A percentile compares a stretch with the other conserved stretches of the same genome.
Evolutionary conservation across 2,888 invertebrate species (phyloP).

Genomic region (Vesta saturnalis): DNA sequence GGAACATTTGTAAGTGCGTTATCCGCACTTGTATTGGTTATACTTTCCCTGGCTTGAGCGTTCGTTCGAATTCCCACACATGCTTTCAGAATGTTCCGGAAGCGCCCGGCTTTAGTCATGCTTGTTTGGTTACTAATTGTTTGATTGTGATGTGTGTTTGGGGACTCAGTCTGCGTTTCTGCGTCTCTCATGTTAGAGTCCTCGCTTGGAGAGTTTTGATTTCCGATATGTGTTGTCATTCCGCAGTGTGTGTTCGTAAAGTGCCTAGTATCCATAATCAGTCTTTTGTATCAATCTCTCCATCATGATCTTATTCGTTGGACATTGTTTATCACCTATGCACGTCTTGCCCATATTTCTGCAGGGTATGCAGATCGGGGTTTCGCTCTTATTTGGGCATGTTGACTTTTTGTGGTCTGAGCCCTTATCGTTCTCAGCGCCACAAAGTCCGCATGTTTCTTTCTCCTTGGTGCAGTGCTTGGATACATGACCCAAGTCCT

Average conservation of each 20-base stretch:
- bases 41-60: no score
- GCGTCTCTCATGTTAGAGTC: neutral
- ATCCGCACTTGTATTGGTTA: no score
- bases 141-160: no score
- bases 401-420: neutral
- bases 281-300: neutral
- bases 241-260: no score
- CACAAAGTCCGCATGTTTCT: neutral
- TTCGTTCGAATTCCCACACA: no score
- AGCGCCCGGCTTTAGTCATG: no score
- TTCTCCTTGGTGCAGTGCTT: neutral
- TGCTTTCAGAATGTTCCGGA: no score
- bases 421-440: neutral
- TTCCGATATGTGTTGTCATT: neutral
- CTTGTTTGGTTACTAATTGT: no score
- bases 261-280: neutral
- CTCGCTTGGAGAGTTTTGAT: neutral
- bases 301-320: neutral
- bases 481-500: neutral
- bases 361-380: neutral
- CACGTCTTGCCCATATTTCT: neutral
- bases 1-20: no score
- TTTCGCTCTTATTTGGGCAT: neutral
- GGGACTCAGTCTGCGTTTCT: neutral
- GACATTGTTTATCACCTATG: conserved; percentile 1